Conservation (phyloP, 2,113 vertebrate genomes). For the Oryzias woworae region DNA sequence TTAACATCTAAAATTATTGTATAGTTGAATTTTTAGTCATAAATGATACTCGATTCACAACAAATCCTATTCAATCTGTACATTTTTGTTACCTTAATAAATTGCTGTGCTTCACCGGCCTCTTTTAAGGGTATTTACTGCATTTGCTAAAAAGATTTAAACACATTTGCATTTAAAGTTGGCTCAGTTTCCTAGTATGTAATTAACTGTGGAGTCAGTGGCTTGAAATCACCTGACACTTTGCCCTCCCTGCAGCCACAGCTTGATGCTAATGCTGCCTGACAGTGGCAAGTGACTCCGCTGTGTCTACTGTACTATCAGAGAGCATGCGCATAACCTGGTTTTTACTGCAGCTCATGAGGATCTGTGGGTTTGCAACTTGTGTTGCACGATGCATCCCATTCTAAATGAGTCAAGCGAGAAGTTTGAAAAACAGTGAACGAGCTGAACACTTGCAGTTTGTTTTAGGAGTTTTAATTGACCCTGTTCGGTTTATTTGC, state of each 20-base stretch:
- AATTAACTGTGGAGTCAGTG: constrained; percentile 57
- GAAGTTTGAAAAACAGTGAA: not conserved
- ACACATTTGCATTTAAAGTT: constrained; percentile 34
- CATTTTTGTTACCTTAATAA: constrained; percentile 3
- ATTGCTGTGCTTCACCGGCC: not conserved
- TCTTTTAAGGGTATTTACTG: not conserved
- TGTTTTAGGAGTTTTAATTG: constrained; percentile 31
- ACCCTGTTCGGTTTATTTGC: constrained; percentile 12
- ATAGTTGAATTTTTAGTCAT: no score
- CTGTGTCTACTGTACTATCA: constrained; percentile 42
- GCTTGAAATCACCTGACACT: constrained; percentile 53
- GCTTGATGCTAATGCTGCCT: constrained; percentile 43
- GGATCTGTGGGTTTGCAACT: not conserved
- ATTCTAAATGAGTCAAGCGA: not conserved
- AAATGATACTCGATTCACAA: not conserved
- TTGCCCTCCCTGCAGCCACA: constrained; percentile 29
- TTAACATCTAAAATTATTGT: no score
- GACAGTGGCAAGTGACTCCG: constrained; percentile 47
- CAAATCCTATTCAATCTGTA: constrained; percentile 13
- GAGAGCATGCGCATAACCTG: constrained; percentile 3
- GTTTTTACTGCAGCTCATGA: constrained; percentile 13
- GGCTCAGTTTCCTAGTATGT: constrained; percentile 47
- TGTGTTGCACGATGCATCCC: not conserved
- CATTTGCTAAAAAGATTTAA: constrained; percentile 31
- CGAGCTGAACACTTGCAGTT: constrained; percentile 2